Conservation (phyloP, 2,888 invertebrate species). For the Lapara coniferarum region DNA sequence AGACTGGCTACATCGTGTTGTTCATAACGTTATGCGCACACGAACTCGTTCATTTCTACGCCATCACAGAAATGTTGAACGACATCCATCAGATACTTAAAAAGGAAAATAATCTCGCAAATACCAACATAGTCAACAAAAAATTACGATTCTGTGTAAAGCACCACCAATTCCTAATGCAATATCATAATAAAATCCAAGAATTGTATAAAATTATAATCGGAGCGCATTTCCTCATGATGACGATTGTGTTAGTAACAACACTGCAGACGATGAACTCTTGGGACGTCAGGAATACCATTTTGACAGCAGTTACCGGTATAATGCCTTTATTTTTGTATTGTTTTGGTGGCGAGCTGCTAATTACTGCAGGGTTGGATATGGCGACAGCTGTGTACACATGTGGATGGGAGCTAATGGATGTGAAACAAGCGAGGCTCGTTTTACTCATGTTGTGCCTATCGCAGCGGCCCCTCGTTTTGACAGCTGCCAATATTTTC, state of each 20-base stretch:
- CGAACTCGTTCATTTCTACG: conserved; percentile 61
- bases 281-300: conserved; percentile 60
- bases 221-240: conserved; percentile 61
- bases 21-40: conserved; percentile 57
- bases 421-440: conserved; percentile 49
- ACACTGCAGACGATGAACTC: conserved; percentile 61
- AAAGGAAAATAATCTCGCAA: conserved; percentile 29
- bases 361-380: conserved; percentile 52
- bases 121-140: conserved; percentile 39
- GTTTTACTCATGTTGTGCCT: conserved; percentile 53
- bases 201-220: conserved; percentile 55
- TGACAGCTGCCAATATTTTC: conserved; percentile 60
- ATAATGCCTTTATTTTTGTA: conserved; percentile 61
- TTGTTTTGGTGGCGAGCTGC: conserved; percentile 64
- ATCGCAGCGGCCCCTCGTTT: conserved; percentile 52
- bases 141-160: conserved; percentile 55
- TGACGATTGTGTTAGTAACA: conserved; percentile 60
- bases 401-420: conserved; percentile 63
- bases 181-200: conserved; percentile 51
- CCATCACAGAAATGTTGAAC: conserved; percentile 54
- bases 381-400: conserved; percentile 53
- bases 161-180: conserved; percentile 60
- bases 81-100: conserved; percentile 43
- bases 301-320: conserved; percentile 57
- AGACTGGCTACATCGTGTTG: conserved; percentile 63